phyloP scores from a whole-genome alignment of 2,113 vertebrate genomes.

The Coptodon bakossiorum region DNA sequence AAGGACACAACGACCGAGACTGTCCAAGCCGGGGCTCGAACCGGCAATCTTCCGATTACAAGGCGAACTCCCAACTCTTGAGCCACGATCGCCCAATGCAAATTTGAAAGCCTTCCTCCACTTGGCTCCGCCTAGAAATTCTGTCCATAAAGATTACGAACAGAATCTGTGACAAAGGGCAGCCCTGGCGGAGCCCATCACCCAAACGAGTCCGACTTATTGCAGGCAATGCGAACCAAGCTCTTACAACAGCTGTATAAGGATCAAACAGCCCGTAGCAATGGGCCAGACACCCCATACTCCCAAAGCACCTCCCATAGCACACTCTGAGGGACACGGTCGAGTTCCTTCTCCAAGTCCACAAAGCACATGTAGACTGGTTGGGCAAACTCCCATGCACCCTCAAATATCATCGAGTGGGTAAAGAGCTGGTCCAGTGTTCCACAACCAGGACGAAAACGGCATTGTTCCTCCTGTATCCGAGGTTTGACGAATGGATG shows the following conservation, averaged over 20 bases:
- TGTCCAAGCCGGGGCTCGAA: too few species aligned
- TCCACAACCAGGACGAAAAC: too few species aligned
- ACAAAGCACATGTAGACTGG: neutral
- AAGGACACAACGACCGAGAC: too few species aligned
- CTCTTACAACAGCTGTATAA: neutral
- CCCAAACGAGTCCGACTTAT: neutral
- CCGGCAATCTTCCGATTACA: too few species aligned
- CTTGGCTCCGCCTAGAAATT: too few species aligned
- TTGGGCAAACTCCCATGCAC: neutral
- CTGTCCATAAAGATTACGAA: too few species aligned
- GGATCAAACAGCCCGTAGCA: neutral
- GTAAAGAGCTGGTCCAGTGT: rapidly evolving
- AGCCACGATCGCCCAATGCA: too few species aligned
- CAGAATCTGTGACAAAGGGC: too few species aligned
- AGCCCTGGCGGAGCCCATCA: neutral
- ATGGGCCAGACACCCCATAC: neutral
- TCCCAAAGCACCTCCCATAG: rapidly evolving
- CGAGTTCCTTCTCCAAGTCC: neutral
- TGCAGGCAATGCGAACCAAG: rapidly evolving
- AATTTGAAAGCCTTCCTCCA: too few species aligned
- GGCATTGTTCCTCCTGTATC: rapidly evolving
- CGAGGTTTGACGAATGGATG: neutral
- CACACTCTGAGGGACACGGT: neutral
- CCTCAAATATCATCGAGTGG: neutral
- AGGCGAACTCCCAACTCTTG: too few species aligned